Conservation (phyloP, 2,888 invertebrate genomes). For the Agapetus fuscipes region DNA sequence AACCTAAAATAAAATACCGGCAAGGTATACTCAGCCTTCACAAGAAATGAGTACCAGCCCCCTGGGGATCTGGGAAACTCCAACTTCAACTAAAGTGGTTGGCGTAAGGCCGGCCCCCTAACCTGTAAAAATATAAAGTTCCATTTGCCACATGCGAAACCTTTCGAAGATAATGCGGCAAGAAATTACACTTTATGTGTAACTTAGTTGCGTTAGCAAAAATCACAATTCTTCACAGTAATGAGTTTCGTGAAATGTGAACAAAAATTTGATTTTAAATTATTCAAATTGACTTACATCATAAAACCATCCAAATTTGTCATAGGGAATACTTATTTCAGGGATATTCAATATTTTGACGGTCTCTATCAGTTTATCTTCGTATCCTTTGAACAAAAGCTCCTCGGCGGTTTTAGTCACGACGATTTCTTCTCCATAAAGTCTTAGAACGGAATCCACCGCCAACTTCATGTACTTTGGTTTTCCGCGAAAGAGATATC, state of each 20-base stretch:
- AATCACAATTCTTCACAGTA: not conserved
- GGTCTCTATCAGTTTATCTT: constrained; percentile 57
- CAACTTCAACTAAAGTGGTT: no score
- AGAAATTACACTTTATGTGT: no score
- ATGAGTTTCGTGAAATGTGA: not conserved
- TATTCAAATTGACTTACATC: constrained; percentile 57
- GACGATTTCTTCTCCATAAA: constrained; percentile 43
- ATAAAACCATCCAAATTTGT: constrained; percentile 81
- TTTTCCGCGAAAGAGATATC: constrained; percentile 46
- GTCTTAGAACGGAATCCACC: constrained; percentile 46
- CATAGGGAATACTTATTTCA: constrained; percentile 50
- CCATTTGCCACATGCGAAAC: no score
- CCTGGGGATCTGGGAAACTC: no score
- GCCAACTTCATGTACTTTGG: constrained; percentile 32
- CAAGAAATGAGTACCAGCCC: no score
- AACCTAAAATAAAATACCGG: no score
- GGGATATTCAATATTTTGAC: constrained; percentile 43
- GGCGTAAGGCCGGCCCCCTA: no score
- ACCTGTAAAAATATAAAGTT: no score
- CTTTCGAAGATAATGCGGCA: no score
- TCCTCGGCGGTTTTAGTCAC: constrained; percentile 54
- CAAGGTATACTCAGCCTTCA: no score
- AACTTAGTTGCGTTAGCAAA: no score
- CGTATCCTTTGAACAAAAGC: constrained; percentile 73
- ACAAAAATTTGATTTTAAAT: no score